Evolutionary conservation across 2,888 invertebrate genomes (phyloP), one percentile per base, ranked within the genome.

Genomic region (Cryptocheilus praepositus): DNA sequence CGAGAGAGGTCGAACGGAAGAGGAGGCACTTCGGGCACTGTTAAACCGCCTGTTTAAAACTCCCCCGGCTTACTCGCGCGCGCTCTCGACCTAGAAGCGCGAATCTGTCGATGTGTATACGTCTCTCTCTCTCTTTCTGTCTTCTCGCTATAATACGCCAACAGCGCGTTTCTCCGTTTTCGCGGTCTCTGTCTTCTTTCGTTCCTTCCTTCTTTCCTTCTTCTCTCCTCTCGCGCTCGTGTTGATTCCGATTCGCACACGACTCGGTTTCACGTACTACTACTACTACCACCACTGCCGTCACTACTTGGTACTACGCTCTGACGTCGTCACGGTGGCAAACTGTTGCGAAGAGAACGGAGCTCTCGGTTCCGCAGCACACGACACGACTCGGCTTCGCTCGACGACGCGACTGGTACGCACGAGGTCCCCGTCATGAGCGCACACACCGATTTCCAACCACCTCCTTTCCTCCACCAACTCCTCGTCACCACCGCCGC

Each of bases 371-470:
- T 58, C 49, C 65, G 60, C n/a, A 52, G 54, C 28, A 53, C 74
- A 56, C 71, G 65, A 73, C 67, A 72, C 76, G 70, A 65, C 77
- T 80, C 71, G 70, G 68, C 63, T 71, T 68, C 61, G 71, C 77
- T 76, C 74, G 69, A 75, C 79, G 74, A 79, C 69, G 73, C 79
- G 74, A 79, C 82, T 79, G 76, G 75, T 71, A 77, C 77, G 71
- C 82, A 81, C 83, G 82, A 81, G 82, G 83, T 81, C 65, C 59
- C 75, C 80, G 80, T 81, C 82, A 74, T 67, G 77, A 79, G 74
- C 72, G 72, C 79, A 64, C 79, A 64, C 76, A 75, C 80, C 68
- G 73, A 70, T 65, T 69, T 71, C 78, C 69, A 68, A 73, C 71
- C 66, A 70, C 74, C 65, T 68, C 71, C 66, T 68, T 71, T 60